A percentile compares a stretch with the other conserved stretches of the same genome.
These are phyloP conservation scores for Ageneiosus marmoratus DNA, from an alignment of 2,113 vertebrate species.

Conservation along the genomic window DNA sequence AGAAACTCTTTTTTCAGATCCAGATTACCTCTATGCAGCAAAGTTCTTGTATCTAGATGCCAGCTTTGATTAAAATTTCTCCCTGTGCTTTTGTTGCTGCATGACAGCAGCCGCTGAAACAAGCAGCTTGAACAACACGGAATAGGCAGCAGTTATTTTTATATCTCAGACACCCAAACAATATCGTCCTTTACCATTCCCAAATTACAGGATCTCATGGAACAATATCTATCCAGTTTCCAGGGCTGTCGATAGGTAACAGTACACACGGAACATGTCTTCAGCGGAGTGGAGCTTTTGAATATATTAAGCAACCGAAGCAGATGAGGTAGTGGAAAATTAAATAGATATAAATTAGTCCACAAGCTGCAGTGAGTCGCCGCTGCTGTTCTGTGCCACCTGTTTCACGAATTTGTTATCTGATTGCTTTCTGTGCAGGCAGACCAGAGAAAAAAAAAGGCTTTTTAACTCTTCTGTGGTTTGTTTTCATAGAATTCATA, in stretches of 20 bases:
- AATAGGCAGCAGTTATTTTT: conserved; percentile 15
- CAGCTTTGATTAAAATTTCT: conserved; percentile 4
- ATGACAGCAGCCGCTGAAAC: background rate
- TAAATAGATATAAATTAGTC: conserved; percentile 18
- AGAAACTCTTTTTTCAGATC: background rate
- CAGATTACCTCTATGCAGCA: background rate
- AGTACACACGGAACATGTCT: conserved; percentile 1
- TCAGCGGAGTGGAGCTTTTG: background rate
- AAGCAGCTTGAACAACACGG: background rate
- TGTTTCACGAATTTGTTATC: conserved; percentile 1
- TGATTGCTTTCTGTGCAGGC: background rate
- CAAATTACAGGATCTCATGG: conserved; percentile 21
- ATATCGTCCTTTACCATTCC: conserved; percentile 1
- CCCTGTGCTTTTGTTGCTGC: background rate
- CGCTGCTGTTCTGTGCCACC: conserved; percentile 8
- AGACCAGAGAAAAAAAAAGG: background rate
- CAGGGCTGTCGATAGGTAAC: conserved; percentile 11
- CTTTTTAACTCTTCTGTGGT: too few species aligned
- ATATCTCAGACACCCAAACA: conserved; percentile 29
- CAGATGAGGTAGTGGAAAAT: conserved; percentile 37
- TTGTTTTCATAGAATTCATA: background rate
- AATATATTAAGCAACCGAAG: conserved; percentile 3
- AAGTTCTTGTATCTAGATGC: background rate
- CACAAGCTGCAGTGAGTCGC: background rate
- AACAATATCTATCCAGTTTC: conserved; percentile 19